Conservation (phyloP, 2,113 vertebrate genomes). For the Oreochromis aureus region DNA sequence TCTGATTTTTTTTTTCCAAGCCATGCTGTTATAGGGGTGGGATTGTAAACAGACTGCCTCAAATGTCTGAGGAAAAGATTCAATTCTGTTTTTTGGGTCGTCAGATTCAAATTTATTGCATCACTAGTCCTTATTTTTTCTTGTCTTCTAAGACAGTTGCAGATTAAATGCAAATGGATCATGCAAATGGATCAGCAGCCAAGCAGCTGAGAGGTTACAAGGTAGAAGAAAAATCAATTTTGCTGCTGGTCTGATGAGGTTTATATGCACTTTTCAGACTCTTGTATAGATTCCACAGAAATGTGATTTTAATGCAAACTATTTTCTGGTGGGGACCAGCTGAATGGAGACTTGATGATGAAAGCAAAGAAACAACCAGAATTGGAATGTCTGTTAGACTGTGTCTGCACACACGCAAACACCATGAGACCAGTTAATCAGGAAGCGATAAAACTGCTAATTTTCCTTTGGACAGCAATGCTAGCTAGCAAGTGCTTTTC, state of each 20-base stretch:
- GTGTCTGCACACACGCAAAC: background rate
- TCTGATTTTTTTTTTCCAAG: background rate
- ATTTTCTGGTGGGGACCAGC: background rate
- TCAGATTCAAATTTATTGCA: background rate
- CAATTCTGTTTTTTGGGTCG: background rate
- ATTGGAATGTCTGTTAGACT: background rate
- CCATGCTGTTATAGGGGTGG: background rate
- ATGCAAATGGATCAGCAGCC: background rate
- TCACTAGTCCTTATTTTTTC: background rate
- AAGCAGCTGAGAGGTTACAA: background rate
- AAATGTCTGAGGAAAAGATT: background rate
- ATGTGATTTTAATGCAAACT: background rate
- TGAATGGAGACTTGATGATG: background rate
- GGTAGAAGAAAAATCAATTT: background rate
- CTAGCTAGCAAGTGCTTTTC: background rate
- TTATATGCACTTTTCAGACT: background rate
- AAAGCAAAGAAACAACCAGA: background rate
- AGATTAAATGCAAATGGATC: background rate
- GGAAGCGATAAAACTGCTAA: background rate
- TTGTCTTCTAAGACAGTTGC: background rate
- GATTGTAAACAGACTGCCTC: background rate
- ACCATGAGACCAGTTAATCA: background rate
- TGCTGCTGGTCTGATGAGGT: background rate
- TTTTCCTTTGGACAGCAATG: background rate
- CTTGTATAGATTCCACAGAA: background rate